phyloP scores from a whole-genome alignment of 2,797 vertebrate species.

The Artibeus lituratus region DNA sequence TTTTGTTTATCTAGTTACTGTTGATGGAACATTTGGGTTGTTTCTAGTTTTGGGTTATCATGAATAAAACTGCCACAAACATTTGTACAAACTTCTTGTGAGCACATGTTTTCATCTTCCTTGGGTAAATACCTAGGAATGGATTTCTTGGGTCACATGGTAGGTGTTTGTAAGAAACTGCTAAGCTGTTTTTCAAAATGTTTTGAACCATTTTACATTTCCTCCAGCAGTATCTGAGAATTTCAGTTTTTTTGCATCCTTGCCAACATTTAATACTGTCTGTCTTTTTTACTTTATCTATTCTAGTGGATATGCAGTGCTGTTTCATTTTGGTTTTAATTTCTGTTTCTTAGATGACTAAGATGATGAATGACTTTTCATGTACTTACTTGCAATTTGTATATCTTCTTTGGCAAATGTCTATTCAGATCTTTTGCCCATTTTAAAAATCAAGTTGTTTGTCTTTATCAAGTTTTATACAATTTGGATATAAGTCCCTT shows the following conservation, averaged over 20 bases:
- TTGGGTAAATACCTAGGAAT: not conserved
- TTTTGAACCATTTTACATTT: not conserved
- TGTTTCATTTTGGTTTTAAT: constrained; percentile 25
- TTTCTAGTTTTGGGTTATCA: not conserved
- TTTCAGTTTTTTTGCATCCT: not conserved
- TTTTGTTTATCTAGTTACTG: constrained; percentile 19
- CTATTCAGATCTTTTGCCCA: not conserved
- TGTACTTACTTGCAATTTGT: not conserved
- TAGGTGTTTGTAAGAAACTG: constrained; percentile 23
- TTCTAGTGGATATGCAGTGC: not conserved
- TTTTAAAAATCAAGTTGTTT: not conserved
- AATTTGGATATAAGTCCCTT: not conserved
- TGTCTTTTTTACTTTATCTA: not conserved
- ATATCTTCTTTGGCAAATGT: not conserved
- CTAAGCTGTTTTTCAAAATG: not conserved
- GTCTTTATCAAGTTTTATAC: not conserved
- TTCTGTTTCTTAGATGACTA: constrained; percentile 16
- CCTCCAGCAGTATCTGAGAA: not conserved
- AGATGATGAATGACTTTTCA: constrained; percentile 11
- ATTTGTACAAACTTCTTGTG: not conserved
- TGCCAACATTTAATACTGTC: constrained; percentile 1
- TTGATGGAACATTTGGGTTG: constrained; percentile 5
- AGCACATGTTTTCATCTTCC: constrained; percentile 26
- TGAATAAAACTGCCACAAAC: not conserved
- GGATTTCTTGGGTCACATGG: not conserved